A percentile compares a stretch with the other conserved stretches of the same genome.
These are phyloP conservation scores for Actinostola sp. DNA, from an alignment of 92 coral and sea anemone genomes.

Conservation along the genomic window DNA sequence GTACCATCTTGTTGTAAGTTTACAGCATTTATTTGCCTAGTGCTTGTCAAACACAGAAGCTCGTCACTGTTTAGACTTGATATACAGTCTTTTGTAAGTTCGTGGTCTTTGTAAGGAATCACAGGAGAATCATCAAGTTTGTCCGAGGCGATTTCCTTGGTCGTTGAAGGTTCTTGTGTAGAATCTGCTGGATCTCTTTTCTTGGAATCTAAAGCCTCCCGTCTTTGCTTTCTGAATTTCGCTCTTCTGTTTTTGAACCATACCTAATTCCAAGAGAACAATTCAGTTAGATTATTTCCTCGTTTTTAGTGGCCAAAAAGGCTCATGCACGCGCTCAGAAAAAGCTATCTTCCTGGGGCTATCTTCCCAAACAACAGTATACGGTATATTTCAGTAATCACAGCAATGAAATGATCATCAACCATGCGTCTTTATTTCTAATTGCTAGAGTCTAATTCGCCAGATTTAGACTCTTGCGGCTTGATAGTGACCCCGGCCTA, in stretches of 20 bases:
- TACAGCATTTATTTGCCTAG: conserved; percentile 8
- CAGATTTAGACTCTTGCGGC: too few species aligned
- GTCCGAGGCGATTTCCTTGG: conserved; percentile 9
- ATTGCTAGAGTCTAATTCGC: too few species aligned
- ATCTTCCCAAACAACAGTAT: too few species aligned
- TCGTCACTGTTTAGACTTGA: conserved; percentile 30
- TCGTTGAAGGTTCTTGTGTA: conserved; percentile 14
- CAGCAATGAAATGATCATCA: too few species aligned
- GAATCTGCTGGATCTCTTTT: conserved; percentile 53
- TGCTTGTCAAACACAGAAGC: conserved; percentile 17
- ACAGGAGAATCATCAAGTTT: conserved; percentile 24
- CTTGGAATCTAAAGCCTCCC: conserved; percentile 75
- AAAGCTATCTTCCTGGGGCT: too few species aligned
- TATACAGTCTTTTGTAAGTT: conserved; percentile 44
- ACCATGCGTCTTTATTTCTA: too few species aligned
- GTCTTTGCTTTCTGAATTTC: conserved; percentile 95
- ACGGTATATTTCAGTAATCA: too few species aligned
- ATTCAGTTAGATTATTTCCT: not conserved
- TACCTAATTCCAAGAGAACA: conserved; percentile 43
- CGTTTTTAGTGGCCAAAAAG: too few species aligned
- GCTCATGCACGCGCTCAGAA: too few species aligned
- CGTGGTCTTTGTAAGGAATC: conserved; percentile 33
- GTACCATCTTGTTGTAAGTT: conserved; percentile 5
- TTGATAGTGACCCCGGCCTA: too few species aligned
- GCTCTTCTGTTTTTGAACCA: conserved; percentile 99